These are phyloP conservation scores for Lepidurus apus DNA, from an alignment of 1,140 invertebrate species.

Conservation along the genomic window DNA sequence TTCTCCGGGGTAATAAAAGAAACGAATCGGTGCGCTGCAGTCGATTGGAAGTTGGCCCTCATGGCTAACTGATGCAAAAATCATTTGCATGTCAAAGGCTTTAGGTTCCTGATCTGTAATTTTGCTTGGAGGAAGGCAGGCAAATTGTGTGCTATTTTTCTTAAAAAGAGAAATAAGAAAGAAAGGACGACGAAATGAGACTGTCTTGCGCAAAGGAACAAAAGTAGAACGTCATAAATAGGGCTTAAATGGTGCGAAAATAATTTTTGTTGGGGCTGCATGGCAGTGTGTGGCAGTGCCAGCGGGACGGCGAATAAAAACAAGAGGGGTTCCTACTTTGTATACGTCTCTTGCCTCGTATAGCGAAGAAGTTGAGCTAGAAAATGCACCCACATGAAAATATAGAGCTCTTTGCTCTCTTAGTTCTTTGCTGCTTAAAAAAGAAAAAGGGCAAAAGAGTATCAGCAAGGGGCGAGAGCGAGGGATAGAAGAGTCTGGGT, in stretches of 20 bases:
- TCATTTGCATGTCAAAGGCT: slow-evolving; percentile 15
- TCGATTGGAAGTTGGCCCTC: background rate
- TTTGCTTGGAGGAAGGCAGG: background rate
- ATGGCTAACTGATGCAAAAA: background rate
- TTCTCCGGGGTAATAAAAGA: background rate
- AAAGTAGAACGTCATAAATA: background rate
- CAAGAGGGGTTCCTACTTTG: background rate
- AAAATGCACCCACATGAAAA: slow-evolving; percentile 22
- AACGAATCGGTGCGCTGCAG: background rate
- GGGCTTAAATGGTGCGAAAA: slow-evolving; percentile 18
- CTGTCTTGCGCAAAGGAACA: background rate
- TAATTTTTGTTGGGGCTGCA: slow-evolving; percentile 13
- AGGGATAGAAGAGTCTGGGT: slow-evolving; percentile 30
- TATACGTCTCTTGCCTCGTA: slow-evolving; percentile 12
- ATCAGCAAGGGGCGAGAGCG: slow-evolving; percentile 29
- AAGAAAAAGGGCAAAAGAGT: background rate
- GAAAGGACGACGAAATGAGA: background rate
- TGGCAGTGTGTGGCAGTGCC: slow-evolving; percentile 13
- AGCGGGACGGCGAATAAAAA: slow-evolving; percentile 17
- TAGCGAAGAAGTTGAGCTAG: slow-evolving; percentile 6
- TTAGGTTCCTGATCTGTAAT: background rate
- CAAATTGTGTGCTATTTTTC: background rate
- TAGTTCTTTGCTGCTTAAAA: background rate
- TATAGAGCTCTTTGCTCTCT: slow-evolving; percentile 24
- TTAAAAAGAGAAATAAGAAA: background rate